Conservation (phyloP, 2,888 invertebrate genomes). For the Eupithecia exiguata region DNA sequence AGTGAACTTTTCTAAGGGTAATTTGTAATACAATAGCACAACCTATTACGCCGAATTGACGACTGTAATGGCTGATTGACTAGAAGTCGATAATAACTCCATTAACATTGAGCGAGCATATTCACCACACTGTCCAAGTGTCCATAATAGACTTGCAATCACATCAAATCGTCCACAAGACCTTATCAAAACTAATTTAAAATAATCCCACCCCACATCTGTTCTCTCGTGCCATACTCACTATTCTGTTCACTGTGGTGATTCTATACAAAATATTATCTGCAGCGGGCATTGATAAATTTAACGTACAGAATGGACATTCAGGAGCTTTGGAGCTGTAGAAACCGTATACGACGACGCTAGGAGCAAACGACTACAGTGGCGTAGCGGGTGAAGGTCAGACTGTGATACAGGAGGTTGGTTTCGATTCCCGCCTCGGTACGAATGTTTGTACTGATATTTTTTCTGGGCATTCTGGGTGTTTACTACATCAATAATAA, state of each 20-base stretch:
- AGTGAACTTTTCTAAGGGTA: no score
- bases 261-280: conserved; percentile 10
- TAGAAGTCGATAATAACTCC: not conserved
- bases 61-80: not conserved
- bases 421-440: no score
- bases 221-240: conserved; percentile 14
- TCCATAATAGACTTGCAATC: conserved; percentile 30
- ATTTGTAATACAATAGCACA: not conserved
- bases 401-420: no score
- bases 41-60: not conserved
- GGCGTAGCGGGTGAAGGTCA: no score
- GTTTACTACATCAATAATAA: no score
- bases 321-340: not conserved
- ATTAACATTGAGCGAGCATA: conserved; percentile 4
- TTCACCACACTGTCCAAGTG: conserved; percentile 6
- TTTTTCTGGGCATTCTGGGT: no score
- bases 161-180: conserved; percentile 33
- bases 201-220: conserved; percentile 46
- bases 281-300: conserved; percentile 5
- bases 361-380: not conserved
- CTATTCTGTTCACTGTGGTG: conserved; percentile 9
- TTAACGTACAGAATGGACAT: conserved; percentile 4
- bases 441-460: no score
- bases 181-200: conserved; percentile 43
- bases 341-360: not conserved